Evolutionary conservation across 2,888 invertebrate genomes (phyloP), one percentile per base, ranked within the genome.

Genomic region (Norana najaformis): DNA sequence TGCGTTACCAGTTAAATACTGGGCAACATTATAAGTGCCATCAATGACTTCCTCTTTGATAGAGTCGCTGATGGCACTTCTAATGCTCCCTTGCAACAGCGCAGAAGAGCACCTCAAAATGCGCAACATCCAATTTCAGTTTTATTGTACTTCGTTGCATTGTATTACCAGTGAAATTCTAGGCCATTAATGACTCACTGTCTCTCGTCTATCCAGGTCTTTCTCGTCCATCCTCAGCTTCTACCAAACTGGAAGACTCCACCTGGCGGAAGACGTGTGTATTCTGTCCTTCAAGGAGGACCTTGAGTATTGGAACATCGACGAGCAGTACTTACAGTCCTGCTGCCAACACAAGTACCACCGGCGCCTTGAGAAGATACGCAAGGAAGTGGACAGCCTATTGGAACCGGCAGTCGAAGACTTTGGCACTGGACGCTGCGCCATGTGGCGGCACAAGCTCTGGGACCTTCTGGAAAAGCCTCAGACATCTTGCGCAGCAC

Each of bases 291-390:
- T 99, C 96, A 98, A 98, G 96, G 99, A 99, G 95, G 99, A 99
- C 95, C 96, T 99, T 94, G 98, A 98, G 95, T 99, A 99, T 95
- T 99, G 99, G 99, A 98, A 98, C 92, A 97, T 99, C 91, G 98
- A 99, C 95, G 99, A 99, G 95, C 96, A 99, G 91, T 99, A 98
- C 95, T 96, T 99, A 93, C 99, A 99, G 95, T 98, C 98, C 90
- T 99, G 99, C 95, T 99, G 99, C 95, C 99, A 99, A 95, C 98
- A 99, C 96, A 98, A 98, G 95, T 99, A 98, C 95, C 98, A 99
- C 95, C 99, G 99, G 96, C 96, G 98, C 92, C 98, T 53, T 3
- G 98, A 99, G 95, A 99, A 99, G 95, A 99, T 99, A 97, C 96
- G 98, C 92, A 99, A 99, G 95, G 99, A 99, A 95, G 98, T 98